Base-by-base conservation (phyloP, 2,113 vertebrate genomes). In the Romanogobio albipinnatus region DNA sequence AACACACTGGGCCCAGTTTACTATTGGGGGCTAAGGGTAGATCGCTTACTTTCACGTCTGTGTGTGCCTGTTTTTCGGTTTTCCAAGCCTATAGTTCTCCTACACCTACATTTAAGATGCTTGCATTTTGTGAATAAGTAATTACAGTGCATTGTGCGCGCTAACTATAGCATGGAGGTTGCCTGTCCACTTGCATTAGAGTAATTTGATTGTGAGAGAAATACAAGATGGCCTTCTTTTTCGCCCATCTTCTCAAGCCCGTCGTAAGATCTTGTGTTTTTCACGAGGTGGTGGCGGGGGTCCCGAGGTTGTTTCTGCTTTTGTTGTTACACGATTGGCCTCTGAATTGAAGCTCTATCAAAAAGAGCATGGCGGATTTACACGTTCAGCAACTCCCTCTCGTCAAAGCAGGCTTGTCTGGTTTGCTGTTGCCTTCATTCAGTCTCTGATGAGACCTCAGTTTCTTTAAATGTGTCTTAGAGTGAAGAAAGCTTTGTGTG, bases 111-210 rank as follows among this genome's bases (percentile, higher is more conserved):
- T 90, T 89, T 84, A 87, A 87, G 87, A 90, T 90, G 89, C 91
- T 89, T 90, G 91, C 91, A 91, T 90, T 90, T 90, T 88, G 79
- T 91, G 91, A 91, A 91, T 90, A 87, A 83, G 88, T 91, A 91
- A 91, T 91, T 85, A 88, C 45, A 77, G 76, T 75, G 83, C 76
- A 90, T 91, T 90, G 90, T 91, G 76, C 61, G 10, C 36, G 47
- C 68, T 70, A 76, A 88, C 89, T 88, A 88, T 90, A 85, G 86
- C 78, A 84, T 83, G 79, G 84, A 88, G 87, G 88, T 90, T 88
- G 91, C 85, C 90, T 91, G 91, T 91, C 91, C 84, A 87, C 88
- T 91, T 90, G 91, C 87, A 91, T 91, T 91, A 90, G 87, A 86
- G 80, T 89, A 89, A 90, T 85, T 88, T 88, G 74, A 88, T 89